A percentile compares a stretch with the other conserved stretches of the same genome.
phyloP scores from a whole-genome alignment of 2,113 vertebrate species.

The Nerophis ophidion region DNA sequence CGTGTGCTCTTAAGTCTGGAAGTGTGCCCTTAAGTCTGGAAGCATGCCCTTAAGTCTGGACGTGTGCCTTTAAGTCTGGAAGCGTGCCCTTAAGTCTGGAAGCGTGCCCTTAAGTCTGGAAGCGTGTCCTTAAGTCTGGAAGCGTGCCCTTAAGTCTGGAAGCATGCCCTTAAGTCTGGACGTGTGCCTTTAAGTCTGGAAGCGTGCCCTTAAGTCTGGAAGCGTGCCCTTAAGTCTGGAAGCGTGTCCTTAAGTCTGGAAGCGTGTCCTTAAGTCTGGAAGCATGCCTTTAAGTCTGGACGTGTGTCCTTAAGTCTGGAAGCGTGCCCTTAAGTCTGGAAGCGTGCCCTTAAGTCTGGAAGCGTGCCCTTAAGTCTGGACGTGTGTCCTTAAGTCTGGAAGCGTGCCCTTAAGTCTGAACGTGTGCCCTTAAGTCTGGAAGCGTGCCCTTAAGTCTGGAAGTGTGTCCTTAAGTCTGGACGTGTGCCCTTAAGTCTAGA shows the following conservation, averaged over 20 bases:
- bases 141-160: conserved; percentile 19
- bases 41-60: conserved; percentile 6
- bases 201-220: conserved; percentile 19
- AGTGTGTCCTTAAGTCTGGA: conserved; percentile 19
- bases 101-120: conserved; percentile 6
- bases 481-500: conserved; percentile 7
- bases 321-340: conserved; percentile 15
- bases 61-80: no score
- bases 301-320: conserved; percentile 18
- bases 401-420: conserved; percentile 11
- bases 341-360: conserved; percentile 19
- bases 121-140: no score
- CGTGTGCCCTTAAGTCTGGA: no score
- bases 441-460: conserved; percentile 15
- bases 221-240: conserved; percentile 15
- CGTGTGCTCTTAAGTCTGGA: no score
- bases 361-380: conserved; percentile 6
- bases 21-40: conserved; percentile 19
- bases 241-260: conserved; percentile 19
- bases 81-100: conserved; percentile 19
- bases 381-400: no score
- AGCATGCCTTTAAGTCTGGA: no score
- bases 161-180: conserved; percentile 6
- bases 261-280: conserved; percentile 6
- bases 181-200: no score